Evolutionary conservation across 2,797 vertebrate species (phyloP), one percentile per base, ranked within the genome.

Genomic region (Crocodylus rhombifer): DNA sequence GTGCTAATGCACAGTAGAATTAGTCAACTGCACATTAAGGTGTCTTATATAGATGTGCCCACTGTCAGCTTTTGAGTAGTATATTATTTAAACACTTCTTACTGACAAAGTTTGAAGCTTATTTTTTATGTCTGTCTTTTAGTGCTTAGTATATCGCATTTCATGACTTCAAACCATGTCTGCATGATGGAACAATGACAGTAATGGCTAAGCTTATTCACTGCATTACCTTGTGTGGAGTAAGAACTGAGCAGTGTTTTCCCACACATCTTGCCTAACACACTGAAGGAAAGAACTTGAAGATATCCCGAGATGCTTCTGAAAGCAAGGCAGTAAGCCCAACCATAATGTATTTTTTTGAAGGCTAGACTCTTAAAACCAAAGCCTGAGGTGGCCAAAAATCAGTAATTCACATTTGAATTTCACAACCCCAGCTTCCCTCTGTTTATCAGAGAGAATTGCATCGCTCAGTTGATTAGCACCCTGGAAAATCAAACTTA

Each of bases 51-150:
- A 51, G 42, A 51, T 10, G 42, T 51, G 42, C 42, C 42, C 42
- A 51, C 42, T 51, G 42, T 51, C 42, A 51, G 42, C 65, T 67
- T 67, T 67, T 67, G n/a, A 67, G 7, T 10, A 67, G 7, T 67
- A 9, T 76, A 15, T 61, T 78, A 25, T 81, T 65, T 79, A 86
- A 25, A 26, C 55, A 6, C 12, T 86, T 77, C 60, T 77, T 61
- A 33, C 0, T 1, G 14, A 2, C 17, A 42, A 9, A 71, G 11
- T 33, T 33, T 30, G 33, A 67, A n/a, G 21, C 10, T 71, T 71
- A 42, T 13, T 23, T 42, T 42, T 71, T 21, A 7, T 42, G 69
- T 23, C 36, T 23, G 15, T 62, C 82, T 89, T 74, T 62, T 28
- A 62, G 6, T n/a, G 60, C 25, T 77, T 71, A 69, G 6, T 90